Conservation (phyloP, 2,888 invertebrate species). For the Dione juno region DNA sequence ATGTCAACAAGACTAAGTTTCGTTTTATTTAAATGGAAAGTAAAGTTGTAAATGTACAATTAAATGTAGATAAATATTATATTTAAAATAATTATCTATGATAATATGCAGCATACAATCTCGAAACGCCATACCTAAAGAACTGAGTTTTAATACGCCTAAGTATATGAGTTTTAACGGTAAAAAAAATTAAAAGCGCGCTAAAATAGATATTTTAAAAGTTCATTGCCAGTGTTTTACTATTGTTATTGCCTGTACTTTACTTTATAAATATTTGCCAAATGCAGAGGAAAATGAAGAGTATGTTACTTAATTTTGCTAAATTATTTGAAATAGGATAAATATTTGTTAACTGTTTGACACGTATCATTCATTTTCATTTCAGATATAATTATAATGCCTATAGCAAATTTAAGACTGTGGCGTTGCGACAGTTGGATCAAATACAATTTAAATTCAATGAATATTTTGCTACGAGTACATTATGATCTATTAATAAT, state of each 20-base stretch:
- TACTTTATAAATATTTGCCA: not conserved
- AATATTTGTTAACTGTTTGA: not conserved
- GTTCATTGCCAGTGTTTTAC: not conserved
- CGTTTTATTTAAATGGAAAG: too few relatives aligned
- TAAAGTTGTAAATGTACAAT: too few relatives aligned
- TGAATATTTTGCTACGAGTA: slow-evolving; percentile 54
- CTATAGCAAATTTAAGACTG: slow-evolving; percentile 66
- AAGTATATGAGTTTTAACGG: not conserved
- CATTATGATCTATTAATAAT: slow-evolving; percentile 67
- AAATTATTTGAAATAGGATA: not conserved
- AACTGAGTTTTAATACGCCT: too few relatives aligned
- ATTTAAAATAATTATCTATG: too few relatives aligned
- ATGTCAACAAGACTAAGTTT: too few relatives aligned
- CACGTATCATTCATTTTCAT: not conserved
- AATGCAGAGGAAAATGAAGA: slow-evolving; percentile 16
- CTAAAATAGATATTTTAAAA: not conserved
- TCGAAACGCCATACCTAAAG: too few relatives aligned
- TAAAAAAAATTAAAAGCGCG: not conserved
- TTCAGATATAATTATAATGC: slow-evolving; percentile 34
- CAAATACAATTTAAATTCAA: slow-evolving; percentile 54
- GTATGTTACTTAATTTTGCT: not conserved
- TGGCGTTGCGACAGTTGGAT: slow-evolving; percentile 64
- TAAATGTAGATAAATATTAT: too few relatives aligned
- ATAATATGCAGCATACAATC: too few relatives aligned
- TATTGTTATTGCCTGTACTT: not conserved